A percentile compares a stretch with the other conserved stretches of the same genome.
Conservation (phyloP, 37 sponge, comb jelly and placozoan genomes). For the Dysidea cf. avara region DNA sequence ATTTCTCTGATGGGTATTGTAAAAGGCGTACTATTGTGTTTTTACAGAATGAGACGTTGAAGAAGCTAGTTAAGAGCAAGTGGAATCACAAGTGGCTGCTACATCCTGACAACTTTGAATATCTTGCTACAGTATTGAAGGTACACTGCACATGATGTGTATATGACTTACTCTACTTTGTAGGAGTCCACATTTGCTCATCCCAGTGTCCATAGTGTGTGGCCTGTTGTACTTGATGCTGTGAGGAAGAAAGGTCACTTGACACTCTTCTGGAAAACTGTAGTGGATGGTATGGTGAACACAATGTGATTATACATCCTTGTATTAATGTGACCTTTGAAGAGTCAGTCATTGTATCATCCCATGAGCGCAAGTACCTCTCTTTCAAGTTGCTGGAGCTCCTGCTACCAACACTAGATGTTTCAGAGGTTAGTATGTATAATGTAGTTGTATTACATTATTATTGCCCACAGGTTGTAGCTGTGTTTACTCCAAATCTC, state of each 20-base stretch:
- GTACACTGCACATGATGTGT: neutral
- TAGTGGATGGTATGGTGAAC: slow-evolving; percentile 48
- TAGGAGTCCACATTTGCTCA: slow-evolving; percentile 36
- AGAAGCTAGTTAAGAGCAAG: neutral
- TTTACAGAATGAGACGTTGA: slow-evolving; percentile 33
- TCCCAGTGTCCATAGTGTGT: slow-evolving; percentile 58
- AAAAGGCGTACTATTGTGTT: no score
- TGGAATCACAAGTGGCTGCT: slow-evolving; percentile 5
- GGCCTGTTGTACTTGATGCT: slow-evolving; percentile 28
- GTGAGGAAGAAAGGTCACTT: slow-evolving; percentile 20
- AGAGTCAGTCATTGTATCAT: slow-evolving; percentile 37
- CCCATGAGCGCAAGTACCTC: slow-evolving; percentile 39
- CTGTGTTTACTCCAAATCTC: slow-evolving; percentile 50
- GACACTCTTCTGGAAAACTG: slow-evolving; percentile 39
- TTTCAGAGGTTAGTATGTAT: slow-evolving; percentile 26
- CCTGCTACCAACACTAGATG: slow-evolving; percentile 42
- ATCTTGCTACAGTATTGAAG: slow-evolving; percentile 18
- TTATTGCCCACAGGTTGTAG: slow-evolving; percentile 17
- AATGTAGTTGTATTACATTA: no score
- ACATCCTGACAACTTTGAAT: neutral
- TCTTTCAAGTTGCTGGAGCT: slow-evolving; percentile 35
- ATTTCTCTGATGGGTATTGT: no score
- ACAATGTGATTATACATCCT: neutral
- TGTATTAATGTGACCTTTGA: neutral
- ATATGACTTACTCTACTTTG: neutral